phyloP scores from a whole-genome alignment of 2,888 invertebrate genomes.

The Crocallis elinguaria region DNA sequence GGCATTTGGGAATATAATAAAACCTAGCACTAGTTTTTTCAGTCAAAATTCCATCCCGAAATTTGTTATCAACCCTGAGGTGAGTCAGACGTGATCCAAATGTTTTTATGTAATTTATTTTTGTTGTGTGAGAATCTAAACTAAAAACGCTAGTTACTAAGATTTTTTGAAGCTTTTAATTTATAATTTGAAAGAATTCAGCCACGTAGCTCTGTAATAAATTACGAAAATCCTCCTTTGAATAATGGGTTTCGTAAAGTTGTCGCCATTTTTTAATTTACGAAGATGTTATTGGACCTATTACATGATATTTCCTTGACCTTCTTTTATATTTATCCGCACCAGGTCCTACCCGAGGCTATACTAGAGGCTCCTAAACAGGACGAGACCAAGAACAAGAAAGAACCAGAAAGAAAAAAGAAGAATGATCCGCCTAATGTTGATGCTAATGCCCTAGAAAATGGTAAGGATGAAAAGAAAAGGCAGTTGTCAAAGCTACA shows the following conservation, averaged over 20 bases:
- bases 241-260: constrained; percentile 35
- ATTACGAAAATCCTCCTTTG: constrained; percentile 7
- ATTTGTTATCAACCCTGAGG: constrained; percentile 62
- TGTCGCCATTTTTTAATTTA: constrained; percentile 58
- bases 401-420: constrained; percentile 51
- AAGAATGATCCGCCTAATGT: constrained; percentile 62
- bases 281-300: constrained; percentile 33
- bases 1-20: constrained; percentile 78
- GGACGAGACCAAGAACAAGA: constrained; percentile 52
- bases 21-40: constrained; percentile 74
- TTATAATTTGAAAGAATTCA: neutral
- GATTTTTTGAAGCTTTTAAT: neutral
- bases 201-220: constrained; percentile 1
- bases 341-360: constrained; percentile 51
- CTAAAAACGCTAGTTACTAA: constrained; percentile 8
- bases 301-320: constrained; percentile 45
- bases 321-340: constrained; percentile 39
- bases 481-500: too few relatives aligned
- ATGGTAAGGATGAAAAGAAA: constrained; percentile 56
- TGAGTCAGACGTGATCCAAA: constrained; percentile 55
- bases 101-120: neutral
- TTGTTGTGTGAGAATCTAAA: constrained; percentile 5
- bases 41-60: constrained; percentile 59
- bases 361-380: constrained; percentile 46
- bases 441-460: constrained; percentile 65